Conservation (phyloP, 2,888 invertebrate genomes). For the Aleiodes testaceus region DNA sequence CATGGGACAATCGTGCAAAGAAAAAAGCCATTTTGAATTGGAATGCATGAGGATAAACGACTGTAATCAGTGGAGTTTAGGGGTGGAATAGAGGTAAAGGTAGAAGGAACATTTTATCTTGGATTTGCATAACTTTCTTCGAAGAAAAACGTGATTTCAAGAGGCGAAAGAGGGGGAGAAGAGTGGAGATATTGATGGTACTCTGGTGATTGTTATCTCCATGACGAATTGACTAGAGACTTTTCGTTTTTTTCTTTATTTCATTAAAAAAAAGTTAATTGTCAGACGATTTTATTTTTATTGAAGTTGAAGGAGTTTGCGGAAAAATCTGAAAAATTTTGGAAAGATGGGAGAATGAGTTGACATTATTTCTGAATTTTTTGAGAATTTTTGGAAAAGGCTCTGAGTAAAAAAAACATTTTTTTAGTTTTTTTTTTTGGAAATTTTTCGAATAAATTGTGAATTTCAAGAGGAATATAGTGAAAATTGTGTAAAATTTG, state of each 20-base stretch:
- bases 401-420: too few species aligned
- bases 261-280: slow-evolving; percentile 1
- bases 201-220: slow-evolving; percentile 23
- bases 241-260: not conserved
- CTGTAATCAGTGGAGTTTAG: slow-evolving; percentile 24
- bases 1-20: slow-evolving; percentile 20
- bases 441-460: not conserved
- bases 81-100: not conserved
- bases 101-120: slow-evolving; percentile 14
- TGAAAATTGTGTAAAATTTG: too few species aligned
- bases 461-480: too few species aligned
- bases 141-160: slow-evolving; percentile 26
- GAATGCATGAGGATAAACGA: slow-evolving; percentile 23
- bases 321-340: not conserved
- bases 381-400: not conserved
- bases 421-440: not conserved
- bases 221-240: slow-evolving; percentile 24
- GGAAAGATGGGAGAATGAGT: not conserved
- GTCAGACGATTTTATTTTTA: not conserved
- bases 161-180: not conserved
- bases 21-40: not conserved
- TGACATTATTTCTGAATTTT: not conserved
- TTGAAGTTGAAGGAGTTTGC: not conserved
- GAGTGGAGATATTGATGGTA: slow-evolving; percentile 10
- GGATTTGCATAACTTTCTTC: slow-evolving; percentile 26